Conservation (phyloP, 2,113 vertebrate genomes). For the Trichomycterus rosablanca region DNA sequence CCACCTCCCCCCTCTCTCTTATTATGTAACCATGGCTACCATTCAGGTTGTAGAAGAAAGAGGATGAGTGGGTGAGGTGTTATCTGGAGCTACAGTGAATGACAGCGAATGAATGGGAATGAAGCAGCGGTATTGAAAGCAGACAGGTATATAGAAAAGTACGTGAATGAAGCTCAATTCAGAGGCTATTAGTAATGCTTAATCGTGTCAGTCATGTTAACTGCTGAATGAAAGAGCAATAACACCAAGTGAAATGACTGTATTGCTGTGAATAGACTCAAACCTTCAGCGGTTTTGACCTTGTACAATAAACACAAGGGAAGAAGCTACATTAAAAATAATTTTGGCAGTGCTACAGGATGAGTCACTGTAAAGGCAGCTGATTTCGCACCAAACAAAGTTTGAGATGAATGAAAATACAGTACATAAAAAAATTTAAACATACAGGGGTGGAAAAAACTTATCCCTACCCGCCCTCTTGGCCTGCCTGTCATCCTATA, state of each 20-base stretch:
- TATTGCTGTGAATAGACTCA: not conserved
- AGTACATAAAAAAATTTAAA: too few relatives aligned
- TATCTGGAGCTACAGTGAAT: slow-evolving; percentile 12
- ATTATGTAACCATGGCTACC: slow-evolving; percentile 46
- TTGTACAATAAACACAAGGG: not conserved
- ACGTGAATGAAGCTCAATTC: not conserved
- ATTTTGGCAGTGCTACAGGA: not conserved
- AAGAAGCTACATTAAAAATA: not conserved
- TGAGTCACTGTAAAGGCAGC: not conserved
- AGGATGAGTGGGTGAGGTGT: slow-evolving; percentile 33
- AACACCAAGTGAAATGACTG: not conserved
- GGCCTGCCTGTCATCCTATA: too few relatives aligned
- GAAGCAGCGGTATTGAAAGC: not conserved
- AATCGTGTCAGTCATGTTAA: not conserved
- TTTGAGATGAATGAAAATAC: too few relatives aligned
- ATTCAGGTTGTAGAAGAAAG: slow-evolving; percentile 31
- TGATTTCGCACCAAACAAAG: not conserved
- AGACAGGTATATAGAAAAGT: slow-evolving; percentile 1
- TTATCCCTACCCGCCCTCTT: too few relatives aligned
- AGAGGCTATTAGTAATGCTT: slow-evolving; percentile 6
- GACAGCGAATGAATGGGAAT: slow-evolving; percentile 13
- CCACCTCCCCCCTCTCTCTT: slow-evolving; percentile 20
- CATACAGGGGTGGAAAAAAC: too few relatives aligned
- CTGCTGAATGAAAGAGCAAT: not conserved
- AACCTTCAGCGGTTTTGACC: slow-evolving; percentile 16